phyloP scores from a whole-genome alignment of 1,140 invertebrate species.

The Bombus confusus region DNA sequence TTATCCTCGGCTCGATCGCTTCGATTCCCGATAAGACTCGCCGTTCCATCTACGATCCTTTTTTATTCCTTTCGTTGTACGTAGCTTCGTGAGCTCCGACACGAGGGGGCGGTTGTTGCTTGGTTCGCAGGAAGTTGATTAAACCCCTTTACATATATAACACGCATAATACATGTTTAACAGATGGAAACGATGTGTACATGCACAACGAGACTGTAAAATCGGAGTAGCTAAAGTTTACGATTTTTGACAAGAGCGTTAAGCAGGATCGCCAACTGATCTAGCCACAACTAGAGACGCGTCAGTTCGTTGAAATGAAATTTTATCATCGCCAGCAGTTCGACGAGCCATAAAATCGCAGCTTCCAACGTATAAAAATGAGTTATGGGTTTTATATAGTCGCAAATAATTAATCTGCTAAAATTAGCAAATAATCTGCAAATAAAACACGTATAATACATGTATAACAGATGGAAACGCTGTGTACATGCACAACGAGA shows the following conservation, averaged over 20 bases:
- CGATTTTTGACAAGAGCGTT: neutral
- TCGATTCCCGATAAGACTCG: constrained; percentile 69
- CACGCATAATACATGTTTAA: too few species aligned
- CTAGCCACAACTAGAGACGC: fast-evolving
- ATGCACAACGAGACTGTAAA: too few species aligned
- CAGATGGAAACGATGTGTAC: neutral
- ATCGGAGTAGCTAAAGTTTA: neutral
- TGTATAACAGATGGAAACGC: neutral
- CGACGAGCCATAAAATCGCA: too few species aligned
- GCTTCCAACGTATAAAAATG: too few species aligned
- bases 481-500: too few species aligned
- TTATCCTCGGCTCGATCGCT: constrained; percentile 72
- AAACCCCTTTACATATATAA: neutral
- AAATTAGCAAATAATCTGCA: too few species aligned
- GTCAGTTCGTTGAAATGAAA: too few species aligned
- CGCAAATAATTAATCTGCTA: too few species aligned
- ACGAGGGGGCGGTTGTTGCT: constrained; percentile 13
- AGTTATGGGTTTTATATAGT: too few species aligned
- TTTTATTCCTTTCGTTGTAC: constrained; percentile 38
- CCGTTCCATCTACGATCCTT: constrained; percentile 14
- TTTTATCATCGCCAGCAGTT: too few species aligned
- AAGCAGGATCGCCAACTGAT: too few species aligned
- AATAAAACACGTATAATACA: too few species aligned
- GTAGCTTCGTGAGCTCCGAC: neutral
- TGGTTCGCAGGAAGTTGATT: constrained; percentile 59